These are phyloP conservation scores for Darevskia nairensis DNA, from an alignment of 2,797 vertebrate genomes.

Conservation along the genomic window DNA sequence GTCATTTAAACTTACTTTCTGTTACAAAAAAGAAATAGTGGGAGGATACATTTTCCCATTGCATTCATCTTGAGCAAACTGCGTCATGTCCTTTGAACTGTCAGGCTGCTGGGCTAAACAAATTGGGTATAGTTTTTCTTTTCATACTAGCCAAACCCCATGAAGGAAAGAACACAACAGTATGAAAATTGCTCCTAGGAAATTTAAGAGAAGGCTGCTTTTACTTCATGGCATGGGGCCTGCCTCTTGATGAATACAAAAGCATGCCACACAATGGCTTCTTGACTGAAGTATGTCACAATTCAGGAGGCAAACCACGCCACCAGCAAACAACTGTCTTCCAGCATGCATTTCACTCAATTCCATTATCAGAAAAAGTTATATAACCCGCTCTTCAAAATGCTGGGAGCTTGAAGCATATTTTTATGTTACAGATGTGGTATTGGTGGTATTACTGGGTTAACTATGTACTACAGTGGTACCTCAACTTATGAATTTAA, in stretches of 20 bases:
- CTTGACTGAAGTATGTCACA: constrained; percentile 18
- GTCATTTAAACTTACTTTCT: constrained; percentile 14
- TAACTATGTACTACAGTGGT: background rate
- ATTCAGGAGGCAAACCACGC: background rate
- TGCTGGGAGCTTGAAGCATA: background rate
- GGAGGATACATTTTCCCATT: constrained; percentile 2
- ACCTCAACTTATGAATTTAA: too few species aligned
- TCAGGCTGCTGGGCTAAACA: constrained; percentile 16
- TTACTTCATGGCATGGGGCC: constrained; percentile 13
- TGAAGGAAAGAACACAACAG: constrained; percentile 2
- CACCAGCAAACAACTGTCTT: background rate
- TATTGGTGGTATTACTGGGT: background rate
- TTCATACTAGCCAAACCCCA: constrained; percentile 13
- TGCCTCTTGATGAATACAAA: constrained; percentile 7
- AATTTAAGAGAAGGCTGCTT: background rate
- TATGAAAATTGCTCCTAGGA: constrained; percentile 1
- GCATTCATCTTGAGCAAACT: constrained; percentile 18
- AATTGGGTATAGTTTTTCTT: constrained; percentile 17
- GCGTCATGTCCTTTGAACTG: constrained; percentile 12
- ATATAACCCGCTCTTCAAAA: background rate
- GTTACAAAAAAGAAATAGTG: constrained; percentile 7
- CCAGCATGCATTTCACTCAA: background rate
- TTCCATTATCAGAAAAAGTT: background rate
- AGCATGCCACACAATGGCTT: constrained; percentile 8
- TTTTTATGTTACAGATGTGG: background rate